A percentile compares a stretch with the other conserved stretches of the same genome.
Conservation (phyloP, 1,140 invertebrate species). For the Ceratina australensis region DNA sequence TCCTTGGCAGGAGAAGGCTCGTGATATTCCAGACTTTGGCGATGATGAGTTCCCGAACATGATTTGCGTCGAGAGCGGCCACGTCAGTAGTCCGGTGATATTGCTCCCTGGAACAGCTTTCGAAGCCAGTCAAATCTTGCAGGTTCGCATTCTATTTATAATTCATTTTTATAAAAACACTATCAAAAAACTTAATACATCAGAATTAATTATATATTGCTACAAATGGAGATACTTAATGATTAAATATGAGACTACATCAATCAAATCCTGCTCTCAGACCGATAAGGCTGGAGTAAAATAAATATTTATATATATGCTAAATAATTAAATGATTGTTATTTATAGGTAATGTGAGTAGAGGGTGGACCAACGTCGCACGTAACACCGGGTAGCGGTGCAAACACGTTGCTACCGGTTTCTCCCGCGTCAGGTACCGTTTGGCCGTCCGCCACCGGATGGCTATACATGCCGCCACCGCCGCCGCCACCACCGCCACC, state of each 20-base stretch:
- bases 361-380: constrained; percentile 77
- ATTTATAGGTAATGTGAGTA: constrained; percentile 82
- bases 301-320: too few relatives aligned
- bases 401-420: constrained; percentile 61
- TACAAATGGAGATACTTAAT: too few relatives aligned
- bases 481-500: constrained; percentile 57
- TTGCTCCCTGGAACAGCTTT: constrained; percentile 92
- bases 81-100: constrained; percentile 91
- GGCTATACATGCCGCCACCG: constrained; percentile 65
- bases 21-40: constrained; percentile 95
- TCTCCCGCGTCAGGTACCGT: constrained; percentile 55
- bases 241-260: too few relatives aligned
- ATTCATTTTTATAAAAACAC: too few relatives aligned
- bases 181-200: too few relatives aligned
- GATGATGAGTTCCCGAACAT: constrained; percentile 97
- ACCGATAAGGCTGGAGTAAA: too few relatives aligned
- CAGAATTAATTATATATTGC: too few relatives aligned
- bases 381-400: constrained; percentile 65
- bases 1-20: constrained; percentile 95
- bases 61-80: constrained; percentile 96
- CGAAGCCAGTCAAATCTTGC: constrained; percentile 92
- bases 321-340: neutral
- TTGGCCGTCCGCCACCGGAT: constrained; percentile 63
- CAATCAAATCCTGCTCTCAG: too few relatives aligned
- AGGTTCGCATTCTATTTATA: constrained; percentile 79